Conservation (phyloP, 2,797 vertebrate species). For the Sphaeramia orbicularis region DNA sequence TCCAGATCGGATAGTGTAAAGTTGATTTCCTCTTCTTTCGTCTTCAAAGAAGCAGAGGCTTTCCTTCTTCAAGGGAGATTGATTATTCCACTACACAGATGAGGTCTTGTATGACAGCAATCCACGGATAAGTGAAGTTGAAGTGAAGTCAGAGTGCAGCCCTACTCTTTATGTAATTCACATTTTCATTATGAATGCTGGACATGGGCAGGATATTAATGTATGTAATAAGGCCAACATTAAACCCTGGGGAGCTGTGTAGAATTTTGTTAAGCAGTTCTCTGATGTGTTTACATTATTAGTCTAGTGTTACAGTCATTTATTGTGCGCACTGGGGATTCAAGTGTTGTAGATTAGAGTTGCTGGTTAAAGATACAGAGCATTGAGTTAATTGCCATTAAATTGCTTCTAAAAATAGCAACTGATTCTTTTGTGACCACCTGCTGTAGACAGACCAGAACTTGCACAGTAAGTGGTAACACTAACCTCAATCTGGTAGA, state of each 20-base stretch:
- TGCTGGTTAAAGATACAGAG: not conserved
- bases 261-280: conserved; percentile 25
- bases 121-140: conserved; percentile 29
- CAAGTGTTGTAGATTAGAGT: not conserved
- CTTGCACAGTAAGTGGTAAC: not conserved
- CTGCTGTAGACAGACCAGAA: not conserved
- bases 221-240: conserved; percentile 25
- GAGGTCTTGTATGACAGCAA: conserved; percentile 51
- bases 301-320: not conserved
- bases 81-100: conserved; percentile 47
- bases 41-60: conserved; percentile 25
- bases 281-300: conserved; percentile 27
- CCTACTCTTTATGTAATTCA: conserved; percentile 33
- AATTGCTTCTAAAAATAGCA: conserved; percentile 5
- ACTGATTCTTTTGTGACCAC: conserved; percentile 7
- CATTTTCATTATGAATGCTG: conserved; percentile 10
- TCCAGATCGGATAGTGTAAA: conserved; percentile 17
- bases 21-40: conserved; percentile 42
- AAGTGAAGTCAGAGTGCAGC: conserved; percentile 15
- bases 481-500: not conserved
- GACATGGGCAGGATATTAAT: conserved; percentile 9
- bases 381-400: conserved; percentile 9
- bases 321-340: conserved; percentile 3
- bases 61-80: conserved; percentile 36
- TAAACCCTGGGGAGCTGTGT: conserved; percentile 20